Percentiles rank a stretch among this genome's conserved stretches.
Conservation (phyloP, 2,888 invertebrate species). For the Euproctis similis region DNA sequence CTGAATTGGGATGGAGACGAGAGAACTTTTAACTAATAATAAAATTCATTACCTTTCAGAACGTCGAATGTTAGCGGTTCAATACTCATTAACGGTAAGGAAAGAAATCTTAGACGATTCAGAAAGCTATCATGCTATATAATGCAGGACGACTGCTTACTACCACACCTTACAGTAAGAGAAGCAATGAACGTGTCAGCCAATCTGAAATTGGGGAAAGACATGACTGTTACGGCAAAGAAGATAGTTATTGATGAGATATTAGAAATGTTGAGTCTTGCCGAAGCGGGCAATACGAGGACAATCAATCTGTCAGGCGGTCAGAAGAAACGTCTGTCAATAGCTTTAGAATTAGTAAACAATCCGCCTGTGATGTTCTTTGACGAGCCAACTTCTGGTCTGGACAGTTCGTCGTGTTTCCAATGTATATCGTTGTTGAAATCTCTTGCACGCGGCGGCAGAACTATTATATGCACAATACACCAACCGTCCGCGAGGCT, state of each 20-base stretch:
- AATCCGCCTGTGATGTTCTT: conserved; percentile 99
- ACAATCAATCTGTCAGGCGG: conserved; percentile 91
- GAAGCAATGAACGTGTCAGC: conserved; percentile 97
- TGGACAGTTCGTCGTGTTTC: conserved; percentile 96
- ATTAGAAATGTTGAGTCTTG: conserved; percentile 87
- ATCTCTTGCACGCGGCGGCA: conserved; percentile 88
- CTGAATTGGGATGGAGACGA: conserved; percentile 10
- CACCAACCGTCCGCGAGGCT: conserved; percentile 97
- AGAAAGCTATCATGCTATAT: conserved; percentile 97
- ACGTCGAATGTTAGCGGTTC: conserved; percentile 90
- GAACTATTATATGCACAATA: conserved; percentile 96
- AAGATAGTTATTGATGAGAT: conserved; percentile 90
- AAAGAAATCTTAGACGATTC: conserved; percentile 89
- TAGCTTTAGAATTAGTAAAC: conserved; percentile 94
- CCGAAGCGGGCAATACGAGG: conserved; percentile 86
- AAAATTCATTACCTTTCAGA: conserved; percentile 61
- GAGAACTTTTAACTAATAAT: conserved; percentile 6
- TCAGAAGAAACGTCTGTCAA: conserved; percentile 92
- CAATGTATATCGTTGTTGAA: conserved; percentile 93
- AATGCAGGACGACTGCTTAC: conserved; percentile 94
- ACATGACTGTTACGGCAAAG: conserved; percentile 82
- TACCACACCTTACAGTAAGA: conserved; percentile 91
- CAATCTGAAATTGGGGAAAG: conserved; percentile 91
- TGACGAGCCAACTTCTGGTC: conserved; percentile 94
- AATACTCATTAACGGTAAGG: conserved; percentile 91